These are phyloP conservation scores for Pachymerium ferrugineum DNA, from an alignment of 2,888 invertebrate genomes.

Conservation along the genomic window DNA sequence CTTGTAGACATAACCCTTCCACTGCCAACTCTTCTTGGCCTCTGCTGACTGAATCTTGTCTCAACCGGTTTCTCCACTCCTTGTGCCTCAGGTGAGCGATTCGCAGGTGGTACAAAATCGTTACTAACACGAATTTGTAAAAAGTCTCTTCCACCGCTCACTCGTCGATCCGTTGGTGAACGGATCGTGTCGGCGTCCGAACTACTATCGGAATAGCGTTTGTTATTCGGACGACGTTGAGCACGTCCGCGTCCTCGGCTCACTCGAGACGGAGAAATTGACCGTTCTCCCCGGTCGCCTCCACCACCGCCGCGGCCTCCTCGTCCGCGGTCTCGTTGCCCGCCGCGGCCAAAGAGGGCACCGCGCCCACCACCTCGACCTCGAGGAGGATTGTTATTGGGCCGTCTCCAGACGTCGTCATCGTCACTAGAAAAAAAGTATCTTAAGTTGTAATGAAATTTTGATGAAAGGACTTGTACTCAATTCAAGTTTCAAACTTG, in stretches of 20 bases:
- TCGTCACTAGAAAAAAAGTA: no score
- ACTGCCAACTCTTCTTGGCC: constrained; percentile 12
- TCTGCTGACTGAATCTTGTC: neutral
- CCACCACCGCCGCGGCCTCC: no score
- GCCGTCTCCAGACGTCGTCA: no score
- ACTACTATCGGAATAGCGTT: neutral
- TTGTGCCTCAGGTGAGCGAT: no score
- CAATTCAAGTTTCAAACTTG: no score
- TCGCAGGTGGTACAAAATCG: no score
- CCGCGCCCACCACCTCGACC: neutral
- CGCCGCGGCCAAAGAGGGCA: neutral
- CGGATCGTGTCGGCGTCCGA: neutral
- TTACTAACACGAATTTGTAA: constrained; percentile 14
- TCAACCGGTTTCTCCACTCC: neutral
- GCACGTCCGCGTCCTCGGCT: neutral
- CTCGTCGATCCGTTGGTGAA: constrained; percentile 17
- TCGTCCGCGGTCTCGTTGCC: neutral
- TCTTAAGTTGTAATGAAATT: no score
- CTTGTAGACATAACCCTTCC: constrained; percentile 26
- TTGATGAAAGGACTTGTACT: no score
- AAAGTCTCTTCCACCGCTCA: neutral
- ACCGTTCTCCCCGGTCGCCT: neutral
- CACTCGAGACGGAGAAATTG: neutral
- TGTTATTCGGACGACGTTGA: neutral
- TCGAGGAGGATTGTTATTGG: neutral